A percentile compares a stretch with the other conserved stretches of the same genome.
phyloP scores from a whole-genome alignment of 2,888 invertebrate species.

The Timema cristinae region DNA sequence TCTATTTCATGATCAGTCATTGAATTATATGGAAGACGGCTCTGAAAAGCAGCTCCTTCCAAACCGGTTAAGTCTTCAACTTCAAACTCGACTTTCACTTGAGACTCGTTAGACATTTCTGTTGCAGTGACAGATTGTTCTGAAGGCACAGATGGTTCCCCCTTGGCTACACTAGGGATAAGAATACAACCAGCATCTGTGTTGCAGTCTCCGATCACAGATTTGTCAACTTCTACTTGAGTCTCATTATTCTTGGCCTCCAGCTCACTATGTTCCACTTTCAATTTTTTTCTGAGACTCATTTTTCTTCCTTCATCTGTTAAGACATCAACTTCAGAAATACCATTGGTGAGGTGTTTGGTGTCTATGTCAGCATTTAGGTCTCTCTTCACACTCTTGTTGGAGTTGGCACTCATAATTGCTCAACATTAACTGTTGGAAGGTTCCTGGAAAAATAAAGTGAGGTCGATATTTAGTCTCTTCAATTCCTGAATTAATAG shows the following conservation, averaged over 20 bases:
- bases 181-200: no score
- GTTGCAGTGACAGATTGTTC: slow-evolving; percentile 21
- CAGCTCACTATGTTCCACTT: slow-evolving; percentile 29
- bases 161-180: not conserved
- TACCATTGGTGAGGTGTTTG: slow-evolving; percentile 6
- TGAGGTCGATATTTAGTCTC: no score
- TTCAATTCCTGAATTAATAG: no score
- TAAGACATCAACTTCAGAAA: slow-evolving; percentile 5
- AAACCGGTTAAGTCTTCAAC: slow-evolving; percentile 57
- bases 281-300: slow-evolving; percentile 26
- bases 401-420: no score
- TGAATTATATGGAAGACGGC: slow-evolving; percentile 89
- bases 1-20: slow-evolving; percentile 91
- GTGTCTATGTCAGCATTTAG: no score
- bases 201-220: slow-evolving; percentile 15
- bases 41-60: slow-evolving; percentile 92
- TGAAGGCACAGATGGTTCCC: slow-evolving; percentile 6
- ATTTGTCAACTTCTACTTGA: slow-evolving; percentile 26
- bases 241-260: slow-evolving; percentile 30
- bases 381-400: no score
- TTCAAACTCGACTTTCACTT: slow-evolving; percentile 48
- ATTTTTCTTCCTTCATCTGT: slow-evolving; percentile 22
- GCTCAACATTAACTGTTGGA: no score
- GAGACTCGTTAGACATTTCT: slow-evolving; percentile 36
- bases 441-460: no score